These are phyloP conservation scores for Toxotes chatareus DNA, from an alignment of 2,113 vertebrate genomes.

Conservation along the genomic window DNA sequence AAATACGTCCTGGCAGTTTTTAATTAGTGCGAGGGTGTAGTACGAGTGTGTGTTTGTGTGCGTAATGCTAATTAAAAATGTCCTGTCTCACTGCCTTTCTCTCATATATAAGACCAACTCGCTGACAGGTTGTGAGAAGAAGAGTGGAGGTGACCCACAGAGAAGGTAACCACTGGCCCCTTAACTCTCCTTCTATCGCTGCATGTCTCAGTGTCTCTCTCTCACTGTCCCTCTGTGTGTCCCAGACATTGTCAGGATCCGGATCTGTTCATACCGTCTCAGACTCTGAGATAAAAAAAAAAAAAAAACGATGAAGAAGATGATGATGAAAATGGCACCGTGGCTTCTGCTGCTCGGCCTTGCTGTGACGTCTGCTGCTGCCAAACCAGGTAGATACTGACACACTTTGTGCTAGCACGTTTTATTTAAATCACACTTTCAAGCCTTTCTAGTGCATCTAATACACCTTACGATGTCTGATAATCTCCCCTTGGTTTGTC, in stretches of 20 bases:
- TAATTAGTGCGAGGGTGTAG: slow-evolving; percentile 59
- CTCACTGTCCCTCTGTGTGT: background rate
- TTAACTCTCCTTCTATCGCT: background rate
- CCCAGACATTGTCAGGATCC: background rate
- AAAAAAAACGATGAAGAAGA: slow-evolving; percentile 33
- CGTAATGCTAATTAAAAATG: slow-evolving; percentile 51
- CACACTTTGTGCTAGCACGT: too few species aligned
- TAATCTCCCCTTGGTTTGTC: background rate
- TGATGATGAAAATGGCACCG: slow-evolving; percentile 31
- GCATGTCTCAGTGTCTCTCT: background rate
- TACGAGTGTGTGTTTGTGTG: slow-evolving; percentile 47
- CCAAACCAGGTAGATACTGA: slow-evolving; percentile 50
- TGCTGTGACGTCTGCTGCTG: slow-evolving; percentile 31
- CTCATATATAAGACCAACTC: slow-evolving; percentile 55
- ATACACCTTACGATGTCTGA: too few species aligned
- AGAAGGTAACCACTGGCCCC: slow-evolving; percentile 1
- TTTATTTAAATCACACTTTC: too few species aligned
- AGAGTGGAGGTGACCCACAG: slow-evolving; percentile 16
- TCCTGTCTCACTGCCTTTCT: slow-evolving; percentile 29
- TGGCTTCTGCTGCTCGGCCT: slow-evolving; percentile 51
- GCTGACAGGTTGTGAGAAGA: slow-evolving; percentile 4
- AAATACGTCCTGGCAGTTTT: slow-evolving; percentile 35
- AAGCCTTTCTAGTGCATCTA: too few species aligned
- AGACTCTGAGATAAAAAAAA: background rate
- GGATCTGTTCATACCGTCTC: background rate